Percentiles rank a stretch among this genome's conserved stretches.
Evolutionary conservation across 2,888 invertebrate genomes (phyloP).

Genomic region (Pheosia gnoma): DNA sequence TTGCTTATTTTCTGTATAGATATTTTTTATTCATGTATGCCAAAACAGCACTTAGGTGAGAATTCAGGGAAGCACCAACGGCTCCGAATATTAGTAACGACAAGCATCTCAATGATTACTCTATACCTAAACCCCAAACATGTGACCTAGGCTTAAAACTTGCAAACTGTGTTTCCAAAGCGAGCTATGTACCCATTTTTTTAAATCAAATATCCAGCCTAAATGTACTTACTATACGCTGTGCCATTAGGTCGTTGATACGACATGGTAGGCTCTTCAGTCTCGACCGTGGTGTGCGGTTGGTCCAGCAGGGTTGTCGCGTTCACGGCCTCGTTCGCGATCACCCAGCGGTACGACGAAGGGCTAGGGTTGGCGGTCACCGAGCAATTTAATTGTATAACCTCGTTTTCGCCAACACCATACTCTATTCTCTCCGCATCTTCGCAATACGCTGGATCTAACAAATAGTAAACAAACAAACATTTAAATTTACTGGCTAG

Average conservation of each 20-base stretch:
- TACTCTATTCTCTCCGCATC: slow-evolving; percentile 60
- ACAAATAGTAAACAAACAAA: slow-evolving; percentile 11
- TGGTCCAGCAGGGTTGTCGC: slow-evolving; percentile 44
- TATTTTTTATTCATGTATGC: no score
- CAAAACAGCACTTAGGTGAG: no score
- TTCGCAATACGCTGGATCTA: slow-evolving; percentile 71
- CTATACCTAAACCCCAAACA: no score
- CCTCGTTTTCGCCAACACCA: slow-evolving; percentile 64
- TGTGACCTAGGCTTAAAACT: no score
- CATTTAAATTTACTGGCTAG: neutral
- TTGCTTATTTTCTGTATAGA: no score
- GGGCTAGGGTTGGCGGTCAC: slow-evolving; percentile 65
- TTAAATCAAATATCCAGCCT: no score
- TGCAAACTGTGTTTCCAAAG: no score
- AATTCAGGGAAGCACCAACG: no score
- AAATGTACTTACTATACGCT: slow-evolving; percentile 57
- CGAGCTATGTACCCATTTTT: no score
- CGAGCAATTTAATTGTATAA: slow-evolving; percentile 68
- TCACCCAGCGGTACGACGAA: slow-evolving; percentile 62
- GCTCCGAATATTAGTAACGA: no score
- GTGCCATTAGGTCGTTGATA: slow-evolving; percentile 65
- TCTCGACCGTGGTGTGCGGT: slow-evolving; percentile 51
- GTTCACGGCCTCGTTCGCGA: slow-evolving; percentile 59
- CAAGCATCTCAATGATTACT: no score
- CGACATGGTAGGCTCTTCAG: slow-evolving; percentile 51